Evolutionary conservation across 2,113 vertebrate genomes (phyloP), one percentile per base, ranked within the genome.

Genomic region (Leptodactylus fuscus): DNA sequence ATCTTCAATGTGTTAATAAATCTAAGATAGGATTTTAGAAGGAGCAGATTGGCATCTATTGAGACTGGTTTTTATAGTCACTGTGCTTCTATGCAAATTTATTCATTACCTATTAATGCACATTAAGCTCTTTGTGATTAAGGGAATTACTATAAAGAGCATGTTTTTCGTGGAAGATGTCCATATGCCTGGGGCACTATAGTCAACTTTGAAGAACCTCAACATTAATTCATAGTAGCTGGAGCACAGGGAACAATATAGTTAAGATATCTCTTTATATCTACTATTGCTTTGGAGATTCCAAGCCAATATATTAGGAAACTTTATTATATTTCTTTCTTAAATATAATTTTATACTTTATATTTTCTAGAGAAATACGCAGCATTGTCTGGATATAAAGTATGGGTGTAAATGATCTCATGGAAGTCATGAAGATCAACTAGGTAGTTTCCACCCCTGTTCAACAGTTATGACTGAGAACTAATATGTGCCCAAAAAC

Each of bases 71-170:
- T 38, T 38, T 36, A 41, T 24, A 58, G 29, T 80, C 18, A 36
- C 77, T 16, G 13, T 77, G 29, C 55, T 49, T 60, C 49, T 79
- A 79, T 79, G 34, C 34, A 58, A 51, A 51, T 51, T 22, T 51
- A 51, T 77, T 77, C 48, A 77, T 48, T 51, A 77, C 46, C 75
- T 51, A 51, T 51, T 77, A 77, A 34, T 77, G 27, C 75, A 77
- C 46, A 53, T 55, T 77, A 29, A 77, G 46, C 49, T 51, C 24
- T 55, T 77, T 77, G 75, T 77, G 44, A 77, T 55, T 77, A 77
- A 51, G 75, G 75, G 46, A 51, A 77, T 77, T 77, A 32, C 75
- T 32, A 51, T 77, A 34, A 77, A 77, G 44, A 34, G 44, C 75
- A 32, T 27, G 65, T 69, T 69, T 69, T 38, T 22, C 34, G 38